These are phyloP conservation scores for Atta colombica DNA, from an alignment of 1,140 invertebrate genomes.

Conservation along the genomic window DNA sequence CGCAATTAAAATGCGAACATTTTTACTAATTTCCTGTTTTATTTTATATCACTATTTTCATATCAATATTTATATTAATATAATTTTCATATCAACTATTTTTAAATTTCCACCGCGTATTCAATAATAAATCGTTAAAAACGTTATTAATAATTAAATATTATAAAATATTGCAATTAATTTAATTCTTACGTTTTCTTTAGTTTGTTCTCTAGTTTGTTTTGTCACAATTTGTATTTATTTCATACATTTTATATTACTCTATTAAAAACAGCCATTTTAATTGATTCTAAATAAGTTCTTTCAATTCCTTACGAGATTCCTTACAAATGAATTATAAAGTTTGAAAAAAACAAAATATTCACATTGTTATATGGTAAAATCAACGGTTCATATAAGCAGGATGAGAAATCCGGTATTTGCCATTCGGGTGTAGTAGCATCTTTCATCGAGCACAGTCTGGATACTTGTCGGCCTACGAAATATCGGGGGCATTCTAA, in stretches of 20 bases:
- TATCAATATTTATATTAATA: too few relatives aligned
- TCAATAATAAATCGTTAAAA: slow-evolving; percentile 1
- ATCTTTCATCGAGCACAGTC: slow-evolving; percentile 88
- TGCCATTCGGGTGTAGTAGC: slow-evolving; percentile 90
- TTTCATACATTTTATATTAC: not conserved
- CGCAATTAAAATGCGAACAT: not conserved
- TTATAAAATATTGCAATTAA: not conserved
- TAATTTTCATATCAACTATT: not conserved
- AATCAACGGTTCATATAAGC: slow-evolving; percentile 89
- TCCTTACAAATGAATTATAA: not conserved
- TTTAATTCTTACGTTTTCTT: not conserved
- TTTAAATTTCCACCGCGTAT: not conserved
- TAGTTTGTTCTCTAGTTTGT: not conserved
- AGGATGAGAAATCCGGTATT: slow-evolving; percentile 91
- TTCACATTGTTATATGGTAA: slow-evolving; percentile 89
- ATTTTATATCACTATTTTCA: not conserved
- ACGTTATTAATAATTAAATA: not conserved
- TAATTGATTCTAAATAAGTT: not conserved
- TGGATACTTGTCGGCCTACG: slow-evolving; percentile 85
- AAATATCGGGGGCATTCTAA: slow-evolving; percentile 88
- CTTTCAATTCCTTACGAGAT: not conserved
- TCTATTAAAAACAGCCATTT: not conserved
- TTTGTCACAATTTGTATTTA: not conserved
- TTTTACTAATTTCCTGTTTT: not conserved
- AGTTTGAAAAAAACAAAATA: slow-evolving; percentile 16